Base-by-base conservation (phyloP, 2,797 vertebrate species). In the Sciaenops ocellatus region DNA sequence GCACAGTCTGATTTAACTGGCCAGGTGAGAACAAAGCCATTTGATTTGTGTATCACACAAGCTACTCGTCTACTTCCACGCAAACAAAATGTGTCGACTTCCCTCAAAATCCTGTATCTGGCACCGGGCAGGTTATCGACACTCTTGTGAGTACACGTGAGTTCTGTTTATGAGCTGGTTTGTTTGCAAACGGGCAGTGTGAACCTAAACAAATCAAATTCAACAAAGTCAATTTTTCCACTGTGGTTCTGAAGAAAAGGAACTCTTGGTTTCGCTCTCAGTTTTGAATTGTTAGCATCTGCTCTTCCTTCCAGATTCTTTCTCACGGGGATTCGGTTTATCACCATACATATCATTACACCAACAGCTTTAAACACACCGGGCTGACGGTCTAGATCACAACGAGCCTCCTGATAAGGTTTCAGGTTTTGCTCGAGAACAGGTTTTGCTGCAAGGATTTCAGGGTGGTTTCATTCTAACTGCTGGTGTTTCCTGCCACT, bases 131-230 rank as follows among this genome's bases (percentile, higher is more conserved):
- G 44, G 48, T 65, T 69, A 65, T 50, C 42, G 42, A 55, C 61
- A 20, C 61, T 56, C 54, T 56, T 60, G 11, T 63, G 47, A 61
- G 62, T 22, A 12, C 51, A 70, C 1, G 13, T 34, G 69, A 59
- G 63, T 59, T 56, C 4, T 65, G 57, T 79, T 83, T 34, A 56
- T 47, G 22, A 69, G 67, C 34, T 42, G 13, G 34, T 80, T 82
- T 76, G 50, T 69, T 83, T 73, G 26, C 28, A 63, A 46, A 51
- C 55, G 18, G 48, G 57, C 41, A 65, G 63, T 24, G 46, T 18
- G 41, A 72, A 69, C 48, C 18, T 38, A 67, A 76, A 76, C 61
- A 78, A 70, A 67, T 15, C 48, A 54, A 69, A 76, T 56, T 51
- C 22, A 54, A 55, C 52, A 65, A 42, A 73, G 52, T 69, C 47